A percentile compares a stretch with the other conserved stretches of the same genome.
Conservation (phyloP, 2,113 vertebrate genomes). For the Struthidea cinerea region DNA sequence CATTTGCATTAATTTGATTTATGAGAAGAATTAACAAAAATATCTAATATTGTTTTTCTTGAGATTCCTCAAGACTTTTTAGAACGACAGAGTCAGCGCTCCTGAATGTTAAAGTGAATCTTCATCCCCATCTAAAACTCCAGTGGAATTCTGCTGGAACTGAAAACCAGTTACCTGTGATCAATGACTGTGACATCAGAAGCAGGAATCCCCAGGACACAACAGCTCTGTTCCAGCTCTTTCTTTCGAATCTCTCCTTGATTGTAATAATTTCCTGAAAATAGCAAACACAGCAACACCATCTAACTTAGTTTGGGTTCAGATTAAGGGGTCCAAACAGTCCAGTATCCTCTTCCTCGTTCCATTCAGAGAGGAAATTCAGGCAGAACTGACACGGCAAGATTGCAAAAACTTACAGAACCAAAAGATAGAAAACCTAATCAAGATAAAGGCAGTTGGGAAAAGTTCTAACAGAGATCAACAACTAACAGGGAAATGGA, state of each 20-base stretch:
- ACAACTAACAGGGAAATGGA: background rate
- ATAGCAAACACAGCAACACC: slow-evolving; percentile 38
- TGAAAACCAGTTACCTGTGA: slow-evolving; percentile 80
- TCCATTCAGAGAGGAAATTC: background rate
- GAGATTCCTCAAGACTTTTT: background rate
- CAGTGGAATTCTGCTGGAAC: background rate
- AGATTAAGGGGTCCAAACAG: background rate
- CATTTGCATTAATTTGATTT: background rate
- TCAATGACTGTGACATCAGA: slow-evolving; percentile 81
- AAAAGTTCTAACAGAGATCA: background rate
- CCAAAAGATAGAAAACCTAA: background rate
- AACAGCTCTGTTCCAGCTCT: slow-evolving; percentile 89
- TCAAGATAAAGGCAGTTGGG: background rate
- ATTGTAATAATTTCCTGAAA: slow-evolving; percentile 90
- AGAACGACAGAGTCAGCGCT: background rate
- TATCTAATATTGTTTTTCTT: background rate
- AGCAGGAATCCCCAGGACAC: slow-evolving; percentile 83
- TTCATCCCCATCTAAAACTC: background rate
- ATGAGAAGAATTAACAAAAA: background rate
- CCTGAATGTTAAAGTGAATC: background rate
- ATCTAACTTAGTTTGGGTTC: background rate
- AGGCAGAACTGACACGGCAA: background rate
- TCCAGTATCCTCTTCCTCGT: background rate
- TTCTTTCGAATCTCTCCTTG: slow-evolving; percentile 86
- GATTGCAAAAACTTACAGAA: background rate